These are phyloP conservation scores for Coenobita brevimanus DNA, from an alignment of 1,140 invertebrate genomes.

Conservation along the genomic window DNA sequence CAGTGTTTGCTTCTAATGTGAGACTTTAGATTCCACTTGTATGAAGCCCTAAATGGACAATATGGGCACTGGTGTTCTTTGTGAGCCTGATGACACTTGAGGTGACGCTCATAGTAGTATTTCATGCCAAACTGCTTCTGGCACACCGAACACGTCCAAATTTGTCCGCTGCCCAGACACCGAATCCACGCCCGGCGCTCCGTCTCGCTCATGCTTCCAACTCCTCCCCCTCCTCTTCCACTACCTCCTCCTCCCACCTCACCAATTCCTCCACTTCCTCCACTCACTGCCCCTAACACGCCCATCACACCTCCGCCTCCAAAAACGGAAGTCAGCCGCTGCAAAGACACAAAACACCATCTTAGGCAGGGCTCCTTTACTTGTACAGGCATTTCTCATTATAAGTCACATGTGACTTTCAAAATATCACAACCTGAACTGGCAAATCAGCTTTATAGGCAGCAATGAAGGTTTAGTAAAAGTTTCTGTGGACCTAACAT, in stretches of 20 bases:
- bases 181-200: conserved; percentile 28
- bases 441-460: too few relatives aligned
- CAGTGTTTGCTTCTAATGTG: conserved; percentile 62
- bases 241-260: conserved; percentile 20
- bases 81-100: conserved; percentile 64
- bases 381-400: too few relatives aligned
- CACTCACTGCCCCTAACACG: conserved; percentile 11
- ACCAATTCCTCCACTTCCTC: not conserved
- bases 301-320: conserved; percentile 12
- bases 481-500: too few relatives aligned
- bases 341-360: conserved; percentile 58
- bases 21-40: conserved; percentile 69
- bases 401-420: too few relatives aligned
- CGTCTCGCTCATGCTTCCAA: conserved; percentile 38
- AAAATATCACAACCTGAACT: too few relatives aligned
- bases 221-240: conserved; percentile 11
- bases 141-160: conserved; percentile 61
- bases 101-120: conserved; percentile 68
- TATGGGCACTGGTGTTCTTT: conserved; percentile 67
- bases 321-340: conserved; percentile 46
- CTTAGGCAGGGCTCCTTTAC: conserved; percentile 43
- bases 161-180: conserved; percentile 28
- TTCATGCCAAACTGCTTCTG: conserved; percentile 65
- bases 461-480: too few relatives aligned
- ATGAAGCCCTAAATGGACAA: conserved; percentile 59